Evolutionary conservation across 2,797 vertebrate species (phyloP), one percentile per base, ranked within the genome.

Genomic region (Melanotaenia trifasciata): DNA sequence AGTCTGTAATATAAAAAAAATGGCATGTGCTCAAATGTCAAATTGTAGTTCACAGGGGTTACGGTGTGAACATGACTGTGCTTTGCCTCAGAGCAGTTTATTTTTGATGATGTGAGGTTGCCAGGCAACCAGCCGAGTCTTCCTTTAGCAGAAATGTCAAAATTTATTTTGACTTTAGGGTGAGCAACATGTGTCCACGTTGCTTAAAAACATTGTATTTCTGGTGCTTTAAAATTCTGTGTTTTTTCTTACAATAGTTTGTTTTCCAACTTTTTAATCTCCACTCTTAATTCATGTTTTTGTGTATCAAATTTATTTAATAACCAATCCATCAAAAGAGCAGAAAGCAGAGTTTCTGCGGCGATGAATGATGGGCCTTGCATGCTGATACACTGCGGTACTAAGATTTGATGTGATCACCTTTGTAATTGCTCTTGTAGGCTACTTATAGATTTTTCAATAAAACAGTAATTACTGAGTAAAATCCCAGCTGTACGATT

Each of bases 381-480:
- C 80, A 75, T 56, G 6, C 59, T 75, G 72, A 84, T 70, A 38
- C 43, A 54, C 59, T 36, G 64, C 51, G 28, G 14, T 59, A 64
- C 73, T 75, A 81, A 83, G 68, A 50, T 22, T 74, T 80, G 65
- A 56, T n/a, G 28, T 58, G 63, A 32, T 78, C 84, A 79, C 72
- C 59, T 81, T 80, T 58, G 69, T 84, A 90, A 90, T 83, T 89
- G 76, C 72, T 90, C 81, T 78, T 26, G 67, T 75, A n/a, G n/a
- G n/a, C n/a, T n/a, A 73, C 66, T 73, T 84, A 90, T 88, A 77
- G 84, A 90, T 92, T 90, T 91, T 90, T 87, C 86, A 90, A 89
- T 92, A 87, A 89, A 90, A 88, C 78, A 64, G 79, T 90, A 90
- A 93, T 93, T 88, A 90, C 84, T 4, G 82, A 65, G 87, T 11